Percentiles rank a stretch among this genome's conserved stretches.
These are phyloP conservation scores for Xanthia icteritia DNA, from an alignment of 2,888 invertebrate species.

Conservation along the genomic window DNA sequence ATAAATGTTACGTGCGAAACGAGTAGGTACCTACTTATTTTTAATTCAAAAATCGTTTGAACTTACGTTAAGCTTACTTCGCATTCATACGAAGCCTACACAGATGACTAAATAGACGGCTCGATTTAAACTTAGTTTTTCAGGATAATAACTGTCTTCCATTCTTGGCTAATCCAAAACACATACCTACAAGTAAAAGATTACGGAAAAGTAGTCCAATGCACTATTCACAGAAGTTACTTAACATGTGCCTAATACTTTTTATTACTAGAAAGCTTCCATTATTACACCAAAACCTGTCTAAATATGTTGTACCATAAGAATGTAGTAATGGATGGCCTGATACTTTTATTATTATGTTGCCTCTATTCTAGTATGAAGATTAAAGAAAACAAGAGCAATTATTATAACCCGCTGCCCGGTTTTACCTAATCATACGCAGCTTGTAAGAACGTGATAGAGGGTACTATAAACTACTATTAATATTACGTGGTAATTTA, in stretches of 20 bases:
- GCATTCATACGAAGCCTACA: not conserved
- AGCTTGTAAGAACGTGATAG: not conserved
- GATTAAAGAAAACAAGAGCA: slow-evolving; percentile 14
- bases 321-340: slow-evolving; percentile 39
- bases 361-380: not conserved
- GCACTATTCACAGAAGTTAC: slow-evolving; percentile 27
- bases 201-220: slow-evolving; percentile 22
- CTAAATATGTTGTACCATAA: slow-evolving; percentile 37
- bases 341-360: slow-evolving; percentile 42
- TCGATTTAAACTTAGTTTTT: not conserved
- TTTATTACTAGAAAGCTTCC: slow-evolving; percentile 57
- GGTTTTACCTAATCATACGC: not conserved
- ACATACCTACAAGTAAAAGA: not conserved
- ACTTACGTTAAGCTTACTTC: not conserved
- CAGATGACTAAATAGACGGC: not conserved
- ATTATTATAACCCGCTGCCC: not conserved
- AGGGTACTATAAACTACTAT: not conserved
- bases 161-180: not conserved
- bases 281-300: slow-evolving; percentile 43
- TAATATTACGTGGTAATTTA: not conserved
- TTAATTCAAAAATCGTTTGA: not conserved
- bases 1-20: not conserved
- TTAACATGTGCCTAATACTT: slow-evolving; percentile 29
- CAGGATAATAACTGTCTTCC: not conserved
- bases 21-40: not conserved